Evolutionary conservation across 2,113 vertebrate species (phyloP), one percentile per base, ranked within the genome.

Genomic region (Phycodurus eques): DNA sequence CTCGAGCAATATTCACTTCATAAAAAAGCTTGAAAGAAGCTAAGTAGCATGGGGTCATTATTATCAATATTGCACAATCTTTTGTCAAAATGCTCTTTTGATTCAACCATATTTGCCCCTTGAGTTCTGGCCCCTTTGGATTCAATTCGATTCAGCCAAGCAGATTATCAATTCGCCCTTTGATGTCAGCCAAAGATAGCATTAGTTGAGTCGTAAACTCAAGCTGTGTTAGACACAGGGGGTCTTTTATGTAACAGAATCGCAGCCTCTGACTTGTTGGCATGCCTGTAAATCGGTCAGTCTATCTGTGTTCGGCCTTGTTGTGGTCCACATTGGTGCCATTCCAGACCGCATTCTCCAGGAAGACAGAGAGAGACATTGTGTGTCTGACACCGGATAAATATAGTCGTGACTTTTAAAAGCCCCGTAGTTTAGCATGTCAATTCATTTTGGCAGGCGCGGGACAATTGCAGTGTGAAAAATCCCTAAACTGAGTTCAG

Each of bases 321-420:
- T 85, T 86, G 75, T 80, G 78, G 75, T 77, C 78, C 80, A 71
- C 73, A 60, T 72, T 88, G 86, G 85, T 89, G 72, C 73, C 75
- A 72, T 86, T 89, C 87, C 86, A 88, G 84, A 86, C 76, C 81
- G 82, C 78, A 79, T 87, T 90, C 88, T 90, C 83, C 75, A 85
- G 85, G 81, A 80, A 82, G 81, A 86, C 85, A 80, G 81, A 85
- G 83, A 81, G 81, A 87, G 83, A 79, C 75, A 57, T 78, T 73
- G 78, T 84, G 84, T 77, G 83, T 81, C 79, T 77, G 43, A 27
- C 74, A 31, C 68, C 51, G 61, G 84, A 72, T 88, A 89, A 89
- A 89, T 89, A 82, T 90, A 89, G 83, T 75, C 33, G 2, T 88
- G 85, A 86, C 88, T 86, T 90, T 89, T 78, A 80, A 84, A 83